Conservation (phyloP, 2,113 vertebrate species). For the Labeo catla region DNA sequence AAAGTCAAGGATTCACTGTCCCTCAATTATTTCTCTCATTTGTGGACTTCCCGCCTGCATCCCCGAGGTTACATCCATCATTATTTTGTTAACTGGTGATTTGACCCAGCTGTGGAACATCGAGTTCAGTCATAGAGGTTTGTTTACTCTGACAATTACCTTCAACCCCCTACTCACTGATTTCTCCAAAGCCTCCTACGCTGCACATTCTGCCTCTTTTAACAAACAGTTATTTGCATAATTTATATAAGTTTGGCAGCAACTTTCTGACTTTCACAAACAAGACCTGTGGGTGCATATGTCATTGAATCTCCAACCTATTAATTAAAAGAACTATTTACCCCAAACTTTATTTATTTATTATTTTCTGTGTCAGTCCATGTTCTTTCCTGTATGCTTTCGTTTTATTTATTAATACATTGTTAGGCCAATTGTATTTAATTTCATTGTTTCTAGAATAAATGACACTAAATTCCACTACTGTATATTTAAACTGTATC, state of each 20-base stretch:
- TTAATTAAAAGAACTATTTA: not conserved
- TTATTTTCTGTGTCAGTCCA: not conserved
- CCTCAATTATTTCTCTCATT: constrained; percentile 69
- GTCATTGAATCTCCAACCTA: not conserved
- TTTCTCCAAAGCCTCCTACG: constrained; percentile 20
- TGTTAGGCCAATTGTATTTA: not conserved
- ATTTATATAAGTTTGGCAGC: not conserved
- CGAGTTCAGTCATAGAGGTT: constrained; percentile 8
- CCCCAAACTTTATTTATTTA: not conserved
- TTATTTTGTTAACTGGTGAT: constrained; percentile 50
- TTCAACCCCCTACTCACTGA: constrained; percentile 12
- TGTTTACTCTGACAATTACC: constrained; percentile 36
- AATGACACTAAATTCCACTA: not conserved
- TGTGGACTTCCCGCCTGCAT: constrained; percentile 56
- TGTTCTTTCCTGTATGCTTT: not conserved
- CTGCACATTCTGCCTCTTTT: not conserved
- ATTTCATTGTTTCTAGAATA: not conserved
- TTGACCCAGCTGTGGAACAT: not conserved
- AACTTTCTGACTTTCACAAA: not conserved
- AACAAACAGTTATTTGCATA: constrained; percentile 18
- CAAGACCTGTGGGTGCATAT: not conserved
- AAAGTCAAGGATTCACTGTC: constrained; percentile 62
- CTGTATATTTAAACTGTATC: not conserved
- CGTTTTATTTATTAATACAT: not conserved
- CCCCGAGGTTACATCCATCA: constrained; percentile 52